Conservation (phyloP, 1,140 invertebrate species). For the Scaptomyza pallida region DNA sequence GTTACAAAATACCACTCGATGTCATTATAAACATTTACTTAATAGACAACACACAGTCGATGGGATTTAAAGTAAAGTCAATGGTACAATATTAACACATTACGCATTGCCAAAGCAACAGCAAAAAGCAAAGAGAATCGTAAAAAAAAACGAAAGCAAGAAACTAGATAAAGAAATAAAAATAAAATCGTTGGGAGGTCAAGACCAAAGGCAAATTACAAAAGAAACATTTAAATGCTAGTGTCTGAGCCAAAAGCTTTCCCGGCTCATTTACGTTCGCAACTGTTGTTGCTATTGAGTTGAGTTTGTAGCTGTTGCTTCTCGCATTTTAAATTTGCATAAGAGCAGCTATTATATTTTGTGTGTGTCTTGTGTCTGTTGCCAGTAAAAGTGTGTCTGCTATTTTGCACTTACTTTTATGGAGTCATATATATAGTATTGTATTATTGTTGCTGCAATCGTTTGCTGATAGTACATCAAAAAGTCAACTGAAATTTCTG, state of each 20-base stretch:
- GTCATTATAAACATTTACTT: background rate
- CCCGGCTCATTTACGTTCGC: background rate
- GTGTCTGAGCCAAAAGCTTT: constrained; percentile 8
- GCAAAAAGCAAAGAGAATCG: constrained; percentile 28
- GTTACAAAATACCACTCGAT: too few relatives aligned
- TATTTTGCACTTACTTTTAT: constrained; percentile 29
- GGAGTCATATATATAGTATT: background rate
- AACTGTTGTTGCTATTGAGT: background rate
- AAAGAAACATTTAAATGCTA: constrained; percentile 28
- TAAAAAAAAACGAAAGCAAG: constrained; percentile 31
- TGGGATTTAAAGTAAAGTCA: constrained; percentile 22
- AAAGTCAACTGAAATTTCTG: constrained; percentile 36
- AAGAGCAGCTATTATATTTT: background rate
- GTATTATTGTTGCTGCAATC: constrained; percentile 14
- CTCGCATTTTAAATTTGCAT: constrained; percentile 15
- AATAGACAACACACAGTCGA: background rate
- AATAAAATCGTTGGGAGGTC: constrained; percentile 7
- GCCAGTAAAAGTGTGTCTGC: constrained; percentile 13
- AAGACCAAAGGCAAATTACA: constrained; percentile 12
- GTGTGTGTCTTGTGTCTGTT: constrained; percentile 19
- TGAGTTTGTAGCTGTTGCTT: constrained; percentile 8
- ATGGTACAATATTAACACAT: constrained; percentile 19
- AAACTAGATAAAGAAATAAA: constrained; percentile 4
- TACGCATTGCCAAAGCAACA: background rate
- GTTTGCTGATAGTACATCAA: constrained; percentile 17